phyloP scores from a whole-genome alignment of 2,797 vertebrate genomes.

The Anguilla obscura region DNA sequence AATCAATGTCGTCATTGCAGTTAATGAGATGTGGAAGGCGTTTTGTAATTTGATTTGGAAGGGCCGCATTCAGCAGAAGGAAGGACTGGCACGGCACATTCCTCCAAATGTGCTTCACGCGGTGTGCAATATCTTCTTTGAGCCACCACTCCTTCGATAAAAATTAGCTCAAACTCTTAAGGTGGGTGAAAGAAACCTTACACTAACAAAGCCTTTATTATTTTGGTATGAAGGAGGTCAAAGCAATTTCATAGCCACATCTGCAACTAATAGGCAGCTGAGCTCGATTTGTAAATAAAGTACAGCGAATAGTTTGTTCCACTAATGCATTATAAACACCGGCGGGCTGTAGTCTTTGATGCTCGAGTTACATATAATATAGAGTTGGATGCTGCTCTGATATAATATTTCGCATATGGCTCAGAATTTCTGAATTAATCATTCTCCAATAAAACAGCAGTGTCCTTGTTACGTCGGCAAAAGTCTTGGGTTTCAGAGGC shows the following conservation, averaged over 20 bases:
- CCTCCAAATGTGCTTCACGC: slow-evolving; percentile 83
- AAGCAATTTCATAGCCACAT: slow-evolving; percentile 84
- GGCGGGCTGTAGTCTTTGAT: slow-evolving; percentile 67
- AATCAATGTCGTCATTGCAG: slow-evolving; percentile 78
- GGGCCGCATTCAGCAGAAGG: slow-evolving; percentile 49
- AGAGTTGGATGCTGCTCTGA: slow-evolving; percentile 61
- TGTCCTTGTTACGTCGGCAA: slow-evolving; percentile 54
- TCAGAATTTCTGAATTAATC: slow-evolving; percentile 72
- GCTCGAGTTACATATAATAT: slow-evolving; percentile 70
- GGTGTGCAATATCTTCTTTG: slow-evolving; percentile 81
- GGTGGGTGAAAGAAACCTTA: slow-evolving; percentile 72
- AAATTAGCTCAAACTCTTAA: slow-evolving; percentile 83
- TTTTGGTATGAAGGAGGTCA: slow-evolving; percentile 84
- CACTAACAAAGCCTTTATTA: slow-evolving; percentile 90
- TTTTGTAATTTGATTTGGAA: slow-evolving; percentile 82
- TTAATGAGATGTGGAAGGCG: slow-evolving; percentile 86
- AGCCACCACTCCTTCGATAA: slow-evolving; percentile 84
- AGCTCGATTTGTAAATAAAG: slow-evolving; percentile 77
- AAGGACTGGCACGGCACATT: slow-evolving; percentile 78
- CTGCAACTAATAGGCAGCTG: slow-evolving; percentile 77
- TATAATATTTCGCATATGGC: slow-evolving; percentile 73
- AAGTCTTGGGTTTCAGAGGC: slow-evolving; percentile 48
- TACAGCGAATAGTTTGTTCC: slow-evolving; percentile 77
- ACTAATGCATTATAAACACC: slow-evolving; percentile 76
- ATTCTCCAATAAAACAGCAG: slow-evolving; percentile 58